Base-by-base conservation (phyloP, 2,888 invertebrate genomes). In the Sarcophaga subvicina region DNA sequence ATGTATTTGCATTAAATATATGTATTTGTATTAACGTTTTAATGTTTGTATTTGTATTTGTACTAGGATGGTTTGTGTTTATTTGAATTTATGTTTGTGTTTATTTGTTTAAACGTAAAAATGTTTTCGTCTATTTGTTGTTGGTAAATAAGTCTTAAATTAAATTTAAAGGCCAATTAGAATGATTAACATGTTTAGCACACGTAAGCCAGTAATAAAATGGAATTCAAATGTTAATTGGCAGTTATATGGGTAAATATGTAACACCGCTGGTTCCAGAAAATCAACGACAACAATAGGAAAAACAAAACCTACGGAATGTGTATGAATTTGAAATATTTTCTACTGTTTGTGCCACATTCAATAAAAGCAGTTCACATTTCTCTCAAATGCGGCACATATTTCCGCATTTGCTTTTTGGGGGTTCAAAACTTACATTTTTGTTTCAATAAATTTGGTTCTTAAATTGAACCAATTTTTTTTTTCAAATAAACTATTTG, bases 151-250 rank as follows among this genome's bases (percentile, higher is more conserved):
- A 8, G 63, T 45, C 47, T 62, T 37, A 63, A 78, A 75, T 76
- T 76, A 12, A 54, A 64, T 70, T 75, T 75, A 64, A 67, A 82
- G 79, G 79, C 66, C 79, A 71, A 66, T 80, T 76, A 70, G n/a
- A 75, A 84, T 76, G 71, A 80, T 76, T 80, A 84, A 84, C 84
- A 76, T 76, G 54, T 76, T 76, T 66, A 25, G 71, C 66, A 72
- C 76, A 77, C 60, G 81, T 85, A 86, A 89, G 83, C 80, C 88
- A 81, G 86, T 87, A 86, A 88, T 37, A 37, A 37, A 37, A 37
- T 2, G 87, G 87, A 79, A 83, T 88, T 88, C 87, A 64, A 87
- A 83, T 79, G 88, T 77, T 90, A 91, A 89, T 91, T 91, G 88
- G 88, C 89, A 88, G 88, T 79, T 88, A 90, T 88, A 49, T 37